Conservation (phyloP, 2,113 vertebrate species). For the Pelobates fuscus region DNA sequence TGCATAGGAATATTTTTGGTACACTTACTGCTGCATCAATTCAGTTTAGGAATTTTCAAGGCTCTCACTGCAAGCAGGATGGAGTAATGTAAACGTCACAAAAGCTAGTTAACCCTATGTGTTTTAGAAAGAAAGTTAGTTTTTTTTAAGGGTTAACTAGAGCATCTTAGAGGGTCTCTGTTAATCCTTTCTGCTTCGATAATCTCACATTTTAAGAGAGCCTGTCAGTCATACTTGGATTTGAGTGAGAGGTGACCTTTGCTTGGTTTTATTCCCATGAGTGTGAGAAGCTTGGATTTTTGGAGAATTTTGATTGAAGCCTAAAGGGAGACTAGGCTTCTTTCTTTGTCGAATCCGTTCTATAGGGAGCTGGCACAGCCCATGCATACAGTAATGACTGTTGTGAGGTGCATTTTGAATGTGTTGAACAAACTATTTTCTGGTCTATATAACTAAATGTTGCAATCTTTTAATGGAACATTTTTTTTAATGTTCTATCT, state of each 20-base stretch:
- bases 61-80: not conserved
- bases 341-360: not conserved
- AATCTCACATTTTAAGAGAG: conserved; percentile 12
- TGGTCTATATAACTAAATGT: too few species aligned
- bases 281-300: not conserved
- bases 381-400: too few species aligned
- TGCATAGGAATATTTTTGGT: conserved; percentile 1
- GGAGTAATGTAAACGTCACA: too few species aligned
- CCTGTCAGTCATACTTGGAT: conserved; percentile 20
- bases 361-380: too few species aligned
- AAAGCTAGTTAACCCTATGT: not conserved
- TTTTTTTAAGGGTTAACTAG: too few species aligned
- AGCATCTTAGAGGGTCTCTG: conserved; percentile 24
- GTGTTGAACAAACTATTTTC: too few species aligned
- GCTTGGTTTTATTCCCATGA: conserved; percentile 23
- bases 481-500: too few species aligned
- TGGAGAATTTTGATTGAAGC: conserved; percentile 25
- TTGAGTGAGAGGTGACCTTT: conserved; percentile 43
- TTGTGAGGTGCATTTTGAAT: too few species aligned
- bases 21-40: conserved; percentile 23
- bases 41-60: too few species aligned
- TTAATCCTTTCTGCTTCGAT: conserved; percentile 41
- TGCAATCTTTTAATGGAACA: too few species aligned
- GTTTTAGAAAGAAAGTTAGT: too few species aligned
- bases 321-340: not conserved